Conservation (phyloP, 2,113 vertebrate species). For the Oreochromis spilurus region DNA sequence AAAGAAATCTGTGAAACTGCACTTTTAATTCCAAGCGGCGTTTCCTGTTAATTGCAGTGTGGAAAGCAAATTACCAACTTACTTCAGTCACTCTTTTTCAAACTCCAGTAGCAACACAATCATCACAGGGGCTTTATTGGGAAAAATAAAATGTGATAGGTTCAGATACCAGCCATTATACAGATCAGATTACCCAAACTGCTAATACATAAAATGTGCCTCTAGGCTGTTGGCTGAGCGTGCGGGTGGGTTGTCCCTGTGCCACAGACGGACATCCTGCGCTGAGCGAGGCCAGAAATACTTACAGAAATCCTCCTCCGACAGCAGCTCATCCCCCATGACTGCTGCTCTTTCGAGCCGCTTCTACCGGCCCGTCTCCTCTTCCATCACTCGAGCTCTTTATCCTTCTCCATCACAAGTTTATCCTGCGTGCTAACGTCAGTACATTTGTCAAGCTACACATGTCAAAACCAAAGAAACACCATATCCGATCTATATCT, state of each 20-base stretch:
- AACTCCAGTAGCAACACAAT: background rate
- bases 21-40: background rate
- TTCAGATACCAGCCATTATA: background rate
- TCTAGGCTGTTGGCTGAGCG: background rate
- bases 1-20: background rate
- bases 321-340: constrained; percentile 64
- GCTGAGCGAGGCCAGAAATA: background rate
- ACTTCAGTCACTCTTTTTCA: background rate
- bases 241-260: background rate
- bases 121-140: background rate
- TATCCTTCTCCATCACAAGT: background rate
- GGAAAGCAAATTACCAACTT: background rate
- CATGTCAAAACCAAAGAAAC: background rate
- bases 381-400: background rate
- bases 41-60: background rate
- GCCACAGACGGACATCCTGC: constrained; percentile 7
- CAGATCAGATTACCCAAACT: background rate
- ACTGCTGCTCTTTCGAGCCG: background rate
- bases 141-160: accelerated
- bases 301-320: constrained; percentile 70
- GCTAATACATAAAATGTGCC: background rate
- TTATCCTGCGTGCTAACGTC: background rate
- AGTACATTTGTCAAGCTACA: background rate
- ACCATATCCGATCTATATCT: background rate
- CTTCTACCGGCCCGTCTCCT: background rate